Conservation (phyloP, 1,140 invertebrate species). For the Calliphora vicina region DNA sequence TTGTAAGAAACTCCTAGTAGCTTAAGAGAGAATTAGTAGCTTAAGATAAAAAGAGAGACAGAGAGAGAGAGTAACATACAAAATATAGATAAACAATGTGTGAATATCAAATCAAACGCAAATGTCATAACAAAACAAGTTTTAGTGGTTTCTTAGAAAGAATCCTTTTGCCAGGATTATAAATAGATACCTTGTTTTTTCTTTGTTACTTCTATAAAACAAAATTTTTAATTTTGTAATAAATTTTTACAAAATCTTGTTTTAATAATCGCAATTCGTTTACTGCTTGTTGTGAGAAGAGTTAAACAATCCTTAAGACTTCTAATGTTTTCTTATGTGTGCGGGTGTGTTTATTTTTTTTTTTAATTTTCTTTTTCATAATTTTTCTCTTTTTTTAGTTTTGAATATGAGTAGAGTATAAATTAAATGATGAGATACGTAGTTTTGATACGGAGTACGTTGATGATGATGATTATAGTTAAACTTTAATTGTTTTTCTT, state of each 20-base stretch:
- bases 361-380: not conserved
- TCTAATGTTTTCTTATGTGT: conserved; percentile 33
- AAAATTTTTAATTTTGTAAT: not conserved
- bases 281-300: not conserved
- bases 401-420: not conserved
- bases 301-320: not conserved
- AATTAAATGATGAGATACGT: conserved; percentile 31
- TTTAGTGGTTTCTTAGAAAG: not conserved
- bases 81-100: too few species aligned
- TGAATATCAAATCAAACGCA: not conserved
- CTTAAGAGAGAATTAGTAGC: too few species aligned
- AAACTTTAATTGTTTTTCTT: not conserved
- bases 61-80: not conserved
- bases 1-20: too few species aligned
- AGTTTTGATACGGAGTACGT: not conserved
- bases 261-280: not conserved
- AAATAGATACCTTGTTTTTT: conserved; percentile 9
- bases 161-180: not conserved
- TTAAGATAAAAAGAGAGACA: not conserved
- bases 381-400: not conserved
- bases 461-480: conserved; percentile 10
- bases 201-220: not conserved
- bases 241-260: not conserved
- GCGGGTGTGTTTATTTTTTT: not conserved
- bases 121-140: not conserved